Evolutionary conservation across 2,113 vertebrate species (phyloP).

Genomic region (Anhinga anhinga): DNA sequence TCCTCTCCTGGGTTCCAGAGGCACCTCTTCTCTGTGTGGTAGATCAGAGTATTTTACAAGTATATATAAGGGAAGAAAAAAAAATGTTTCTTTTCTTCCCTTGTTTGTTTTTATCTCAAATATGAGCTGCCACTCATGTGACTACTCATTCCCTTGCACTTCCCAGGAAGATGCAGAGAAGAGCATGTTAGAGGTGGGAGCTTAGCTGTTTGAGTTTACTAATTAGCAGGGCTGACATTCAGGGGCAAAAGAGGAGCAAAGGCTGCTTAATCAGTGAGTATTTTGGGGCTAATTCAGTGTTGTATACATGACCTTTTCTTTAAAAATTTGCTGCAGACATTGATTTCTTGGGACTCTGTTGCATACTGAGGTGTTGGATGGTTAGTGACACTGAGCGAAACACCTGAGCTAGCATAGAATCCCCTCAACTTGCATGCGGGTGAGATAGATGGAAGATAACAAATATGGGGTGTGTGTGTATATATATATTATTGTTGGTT

Average conservation of each 20-base stretch:
- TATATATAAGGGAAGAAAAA: background rate
- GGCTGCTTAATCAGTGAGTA: background rate
- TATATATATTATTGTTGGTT: too few species aligned
- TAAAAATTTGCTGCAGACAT: background rate
- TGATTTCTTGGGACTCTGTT: background rate
- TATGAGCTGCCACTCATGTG: background rate
- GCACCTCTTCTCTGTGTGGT: background rate
- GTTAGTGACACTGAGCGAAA: background rate
- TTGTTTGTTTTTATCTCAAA: background rate
- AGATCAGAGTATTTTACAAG: background rate
- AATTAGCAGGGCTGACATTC: background rate
- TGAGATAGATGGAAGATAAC: background rate
- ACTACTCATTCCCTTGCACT: background rate
- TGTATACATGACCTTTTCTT: background rate
- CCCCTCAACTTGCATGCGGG: background rate
- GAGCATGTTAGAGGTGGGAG: background rate
- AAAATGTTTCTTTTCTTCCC: accelerated
- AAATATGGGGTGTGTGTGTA: background rate
- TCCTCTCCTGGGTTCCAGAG: background rate
- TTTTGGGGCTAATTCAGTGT: background rate
- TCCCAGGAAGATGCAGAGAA: background rate
- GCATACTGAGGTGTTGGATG: background rate
- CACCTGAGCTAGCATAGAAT: background rate
- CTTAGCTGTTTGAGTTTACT: background rate
- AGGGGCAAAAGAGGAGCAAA: background rate